Conservation (phyloP, 2,888 invertebrate genomes). For the Candidula unifasciata region DNA sequence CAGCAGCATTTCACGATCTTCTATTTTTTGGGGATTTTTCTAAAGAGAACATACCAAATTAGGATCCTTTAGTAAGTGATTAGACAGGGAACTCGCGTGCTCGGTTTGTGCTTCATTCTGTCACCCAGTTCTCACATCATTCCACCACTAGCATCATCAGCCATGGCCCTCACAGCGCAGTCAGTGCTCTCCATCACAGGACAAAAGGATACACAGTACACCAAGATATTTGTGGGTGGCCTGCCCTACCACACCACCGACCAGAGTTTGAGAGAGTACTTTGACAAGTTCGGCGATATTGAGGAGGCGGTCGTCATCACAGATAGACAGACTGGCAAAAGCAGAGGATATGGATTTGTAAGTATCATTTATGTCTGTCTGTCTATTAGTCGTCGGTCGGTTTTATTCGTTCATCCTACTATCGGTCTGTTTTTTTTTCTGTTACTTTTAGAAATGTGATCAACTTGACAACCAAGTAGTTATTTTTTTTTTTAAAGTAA, state of each 20-base stretch:
- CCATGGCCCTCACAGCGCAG: conserved; percentile 41
- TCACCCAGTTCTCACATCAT: background rate
- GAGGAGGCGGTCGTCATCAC: conserved; percentile 99
- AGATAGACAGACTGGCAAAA: conserved; percentile 97
- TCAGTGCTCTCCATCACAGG: conserved; percentile 45
- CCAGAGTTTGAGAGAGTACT: conserved; percentile 95
- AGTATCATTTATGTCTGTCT: conserved; percentile 54
- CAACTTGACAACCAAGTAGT: too few species aligned
- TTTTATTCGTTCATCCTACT: background rate
- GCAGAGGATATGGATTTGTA: conserved; percentile 98
- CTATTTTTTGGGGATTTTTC: too few species aligned
- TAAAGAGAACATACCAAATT: too few species aligned
- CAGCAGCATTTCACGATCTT: too few species aligned
- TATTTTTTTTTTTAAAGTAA: too few species aligned
- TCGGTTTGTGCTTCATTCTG: conserved; percentile 29
- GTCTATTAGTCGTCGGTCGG: conserved; percentile 15
- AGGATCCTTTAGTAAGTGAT: too few species aligned
- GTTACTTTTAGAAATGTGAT: background rate
- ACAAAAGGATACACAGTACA: conserved; percentile 98
- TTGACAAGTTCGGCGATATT: conserved; percentile 96
- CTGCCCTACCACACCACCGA: conserved; percentile 98
- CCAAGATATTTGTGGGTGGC: conserved; percentile 97
- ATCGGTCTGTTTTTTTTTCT: background rate
- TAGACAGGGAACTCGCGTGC: background rate
- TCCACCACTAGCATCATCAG: background rate